These are phyloP conservation scores for Ceratina australensis DNA, from an alignment of 1,140 invertebrate genomes.

Conservation along the genomic window DNA sequence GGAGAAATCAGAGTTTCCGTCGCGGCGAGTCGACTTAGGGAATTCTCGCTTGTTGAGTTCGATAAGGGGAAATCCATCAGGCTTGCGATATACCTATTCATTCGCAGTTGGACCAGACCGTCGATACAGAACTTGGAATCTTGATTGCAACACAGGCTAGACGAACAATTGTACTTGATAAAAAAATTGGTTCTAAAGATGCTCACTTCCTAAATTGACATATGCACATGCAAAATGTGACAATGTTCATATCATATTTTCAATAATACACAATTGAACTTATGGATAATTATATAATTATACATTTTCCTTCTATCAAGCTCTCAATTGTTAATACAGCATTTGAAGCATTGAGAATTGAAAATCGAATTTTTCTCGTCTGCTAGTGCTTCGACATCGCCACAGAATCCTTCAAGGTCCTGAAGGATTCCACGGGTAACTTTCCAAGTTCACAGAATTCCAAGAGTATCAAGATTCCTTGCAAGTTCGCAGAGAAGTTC, in stretches of 20 bases:
- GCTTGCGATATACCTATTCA: slow-evolving; percentile 18
- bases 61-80: slow-evolving; percentile 43
- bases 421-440: neutral
- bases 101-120: neutral
- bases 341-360: neutral
- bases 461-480: slow-evolving; percentile 12
- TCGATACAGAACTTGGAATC: slow-evolving; percentile 2
- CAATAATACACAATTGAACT: too few species aligned
- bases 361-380: neutral
- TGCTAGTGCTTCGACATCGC: neutral
- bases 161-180: too few species aligned
- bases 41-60: slow-evolving; percentile 39
- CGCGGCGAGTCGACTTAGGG: slow-evolving; percentile 14
- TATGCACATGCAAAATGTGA: too few species aligned
- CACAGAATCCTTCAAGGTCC: neutral
- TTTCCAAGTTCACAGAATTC: neutral
- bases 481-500: slow-evolving; percentile 1
- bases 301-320: neutral
- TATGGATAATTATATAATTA: too few species aligned
- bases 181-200: too few species aligned
- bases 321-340: neutral
- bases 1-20: slow-evolving; percentile 40
- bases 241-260: too few species aligned
- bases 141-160: too few species aligned
- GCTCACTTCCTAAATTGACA: too few species aligned